Conservation (phyloP, 2,113 vertebrate genomes). For the Platichthys flesus region DNA sequence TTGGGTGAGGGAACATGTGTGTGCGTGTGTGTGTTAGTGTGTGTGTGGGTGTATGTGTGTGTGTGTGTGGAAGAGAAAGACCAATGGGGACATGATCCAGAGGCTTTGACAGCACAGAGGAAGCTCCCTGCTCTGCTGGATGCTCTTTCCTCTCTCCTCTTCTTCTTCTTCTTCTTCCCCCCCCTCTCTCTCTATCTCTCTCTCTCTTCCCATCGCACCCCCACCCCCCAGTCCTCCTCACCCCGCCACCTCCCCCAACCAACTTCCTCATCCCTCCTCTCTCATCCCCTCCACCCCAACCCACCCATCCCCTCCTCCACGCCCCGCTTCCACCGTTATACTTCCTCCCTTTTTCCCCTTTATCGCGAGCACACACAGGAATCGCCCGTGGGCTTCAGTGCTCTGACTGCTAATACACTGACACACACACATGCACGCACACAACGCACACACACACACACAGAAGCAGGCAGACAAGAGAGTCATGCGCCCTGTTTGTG, state of each 20-base stretch:
- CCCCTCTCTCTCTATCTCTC: background rate
- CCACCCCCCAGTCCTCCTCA: background rate
- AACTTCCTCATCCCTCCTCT: constrained; percentile 18
- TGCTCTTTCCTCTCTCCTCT: constrained; percentile 66
- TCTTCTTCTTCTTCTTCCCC: constrained; percentile 23
- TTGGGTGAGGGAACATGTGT: constrained; percentile 39
- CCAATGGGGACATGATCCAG: constrained; percentile 80
- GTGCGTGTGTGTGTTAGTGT: constrained; percentile 22
- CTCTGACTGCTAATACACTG: constrained; percentile 84
- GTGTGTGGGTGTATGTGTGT: too few relatives aligned
- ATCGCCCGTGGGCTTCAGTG: constrained; percentile 82
- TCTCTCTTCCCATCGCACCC: constrained; percentile 9
- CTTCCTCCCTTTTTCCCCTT: constrained; percentile 83
- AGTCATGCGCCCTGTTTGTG: constrained; percentile 71
- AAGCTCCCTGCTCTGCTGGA: constrained; percentile 77
- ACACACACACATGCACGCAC: constrained; percentile 47
- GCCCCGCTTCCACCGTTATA: constrained; percentile 61
- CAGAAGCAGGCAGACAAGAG: constrained; percentile 48
- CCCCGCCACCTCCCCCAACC: constrained; percentile 11
- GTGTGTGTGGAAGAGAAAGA: constrained; percentile 45
- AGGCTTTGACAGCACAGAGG: constrained; percentile 81
- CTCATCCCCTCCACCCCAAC: constrained; percentile 30
- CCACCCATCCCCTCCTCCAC: constrained; percentile 2
- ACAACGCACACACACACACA: constrained; percentile 63
- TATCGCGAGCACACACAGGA: constrained; percentile 87